A percentile compares a stretch with the other conserved stretches of the same genome.
phyloP scores from a whole-genome alignment of 2,888 invertebrate species.

The Iphiclides podalirius region DNA sequence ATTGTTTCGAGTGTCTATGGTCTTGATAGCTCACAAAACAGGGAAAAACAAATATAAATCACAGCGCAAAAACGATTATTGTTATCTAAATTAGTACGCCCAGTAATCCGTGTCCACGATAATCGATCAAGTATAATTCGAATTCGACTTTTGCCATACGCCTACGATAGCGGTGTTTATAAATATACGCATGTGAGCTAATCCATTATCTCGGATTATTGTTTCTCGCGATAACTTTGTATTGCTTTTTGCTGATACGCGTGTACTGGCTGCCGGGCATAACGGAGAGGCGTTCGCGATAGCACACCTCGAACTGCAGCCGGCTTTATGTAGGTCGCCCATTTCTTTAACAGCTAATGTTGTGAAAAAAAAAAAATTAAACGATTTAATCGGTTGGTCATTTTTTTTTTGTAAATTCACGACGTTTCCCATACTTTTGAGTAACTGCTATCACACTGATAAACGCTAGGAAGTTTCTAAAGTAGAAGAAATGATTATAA shows the following conservation, averaged over 20 bases:
- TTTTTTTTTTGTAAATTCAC: no score
- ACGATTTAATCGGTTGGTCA: no score
- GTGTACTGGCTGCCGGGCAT: conserved; percentile 19
- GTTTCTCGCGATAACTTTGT: conserved; percentile 63
- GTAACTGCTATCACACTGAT: no score
- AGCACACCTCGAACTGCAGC: no score
- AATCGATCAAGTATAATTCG: conserved; percentile 48
- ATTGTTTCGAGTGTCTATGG: no score
- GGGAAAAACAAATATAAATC: conserved; percentile 8
- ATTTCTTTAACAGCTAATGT: no score
- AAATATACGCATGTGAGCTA: conserved; percentile 66
- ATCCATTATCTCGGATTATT: conserved; percentile 78
- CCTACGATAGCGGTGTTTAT: conserved; percentile 67
- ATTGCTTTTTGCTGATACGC: conserved; percentile 49
- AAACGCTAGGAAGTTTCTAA: no score
- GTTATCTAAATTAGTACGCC: conserved; percentile 20
- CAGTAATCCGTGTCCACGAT: conserved; percentile 25
- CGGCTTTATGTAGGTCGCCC: no score
- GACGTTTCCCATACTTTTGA: no score
- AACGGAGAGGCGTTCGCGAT: conserved; percentile 7
- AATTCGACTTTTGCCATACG: conserved; percentile 50
- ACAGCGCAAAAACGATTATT: conserved; percentile 17
- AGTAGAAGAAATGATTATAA: no score
- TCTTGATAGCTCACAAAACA: no score
- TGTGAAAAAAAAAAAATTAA: no score